phyloP scores from a whole-genome alignment of 2,797 vertebrate genomes.

The Eulemur albifrons region DNA sequence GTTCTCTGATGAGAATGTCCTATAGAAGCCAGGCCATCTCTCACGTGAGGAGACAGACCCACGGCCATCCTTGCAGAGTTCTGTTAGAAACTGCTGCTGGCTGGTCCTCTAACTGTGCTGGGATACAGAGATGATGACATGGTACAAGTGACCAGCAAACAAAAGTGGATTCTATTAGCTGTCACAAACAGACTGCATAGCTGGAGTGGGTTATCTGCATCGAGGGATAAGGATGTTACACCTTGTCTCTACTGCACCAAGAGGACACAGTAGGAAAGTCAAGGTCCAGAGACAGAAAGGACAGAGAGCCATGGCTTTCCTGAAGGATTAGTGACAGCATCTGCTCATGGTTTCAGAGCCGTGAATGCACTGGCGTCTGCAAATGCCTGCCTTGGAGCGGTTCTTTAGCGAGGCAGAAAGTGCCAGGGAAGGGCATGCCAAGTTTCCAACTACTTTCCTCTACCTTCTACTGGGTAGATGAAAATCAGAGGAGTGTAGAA shows the following conservation, averaged over 20 bases:
- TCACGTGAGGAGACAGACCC: background rate
- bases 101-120: background rate
- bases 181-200: background rate
- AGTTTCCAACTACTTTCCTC: background rate
- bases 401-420: background rate
- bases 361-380: too few species aligned
- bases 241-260: background rate
- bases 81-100: background rate
- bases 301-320: background rate
- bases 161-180: background rate
- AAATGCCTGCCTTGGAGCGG: background rate
- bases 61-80: background rate
- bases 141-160: background rate
- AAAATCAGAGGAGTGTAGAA: background rate
- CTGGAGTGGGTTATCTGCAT: background rate
- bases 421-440: background rate
- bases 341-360: background rate
- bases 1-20: background rate
- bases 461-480: background rate
- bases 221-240: background rate
- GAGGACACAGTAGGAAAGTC: background rate
- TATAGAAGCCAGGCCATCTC: background rate
- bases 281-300: background rate
- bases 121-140: background rate
- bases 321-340: background rate